Conservation (phyloP, 2,113 vertebrate species). For the Aix galericulata region DNA sequence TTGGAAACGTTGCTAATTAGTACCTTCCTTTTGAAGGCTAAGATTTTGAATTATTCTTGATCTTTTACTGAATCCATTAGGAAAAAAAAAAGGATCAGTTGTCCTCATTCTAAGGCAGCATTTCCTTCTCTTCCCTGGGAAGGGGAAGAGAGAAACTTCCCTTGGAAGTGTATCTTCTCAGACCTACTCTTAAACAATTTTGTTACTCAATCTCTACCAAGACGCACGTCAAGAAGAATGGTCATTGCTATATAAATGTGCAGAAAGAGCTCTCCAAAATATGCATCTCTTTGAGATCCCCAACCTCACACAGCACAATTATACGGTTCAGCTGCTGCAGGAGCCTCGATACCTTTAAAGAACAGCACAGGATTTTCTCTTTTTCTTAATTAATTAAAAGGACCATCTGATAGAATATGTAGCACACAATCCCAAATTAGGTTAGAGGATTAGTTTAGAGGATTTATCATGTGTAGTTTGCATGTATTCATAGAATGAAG, state of each 20-base stretch:
- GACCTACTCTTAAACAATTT: neutral
- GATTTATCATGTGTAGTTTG: neutral
- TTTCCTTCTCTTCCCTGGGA: neutral
- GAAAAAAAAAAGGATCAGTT: neutral
- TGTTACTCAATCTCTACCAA: neutral
- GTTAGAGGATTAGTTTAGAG: conserved; percentile 5
- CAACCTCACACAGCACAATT: neutral
- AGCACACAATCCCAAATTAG: conserved; percentile 2
- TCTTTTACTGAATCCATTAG: neutral
- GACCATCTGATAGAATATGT: neutral
- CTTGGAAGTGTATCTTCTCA: neutral
- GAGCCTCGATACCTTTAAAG: neutral
- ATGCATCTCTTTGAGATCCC: rapidly evolving
- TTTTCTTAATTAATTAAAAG: conserved; percentile 17
- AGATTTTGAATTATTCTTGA: conserved; percentile 19
- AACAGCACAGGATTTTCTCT: neutral
- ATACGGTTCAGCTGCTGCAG: neutral
- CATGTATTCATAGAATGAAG: neutral
- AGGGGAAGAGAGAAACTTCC: neutral
- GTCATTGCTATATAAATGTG: neutral
- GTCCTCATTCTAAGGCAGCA: neutral
- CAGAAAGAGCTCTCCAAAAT: neutral
- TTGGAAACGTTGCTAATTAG: neutral
- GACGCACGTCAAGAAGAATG: neutral
- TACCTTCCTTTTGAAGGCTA: conserved; percentile 14